phyloP scores from a whole-genome alignment of 2,888 invertebrate genomes.

The Deilephila porcellus region DNA sequence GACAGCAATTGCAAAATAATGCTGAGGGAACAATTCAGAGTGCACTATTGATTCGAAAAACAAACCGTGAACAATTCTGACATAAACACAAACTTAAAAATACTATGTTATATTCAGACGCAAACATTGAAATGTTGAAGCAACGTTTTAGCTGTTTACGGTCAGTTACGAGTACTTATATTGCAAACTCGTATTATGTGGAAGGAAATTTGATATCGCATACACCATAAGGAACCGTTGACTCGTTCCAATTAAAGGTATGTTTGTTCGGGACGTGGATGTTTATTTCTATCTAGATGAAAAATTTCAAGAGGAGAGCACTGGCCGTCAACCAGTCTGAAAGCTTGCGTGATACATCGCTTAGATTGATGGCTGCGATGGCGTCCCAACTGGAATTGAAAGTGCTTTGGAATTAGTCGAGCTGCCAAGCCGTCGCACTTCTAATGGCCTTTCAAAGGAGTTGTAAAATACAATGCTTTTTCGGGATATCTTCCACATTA shows the following conservation, averaged over 20 bases:
- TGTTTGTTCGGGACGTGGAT: neutral
- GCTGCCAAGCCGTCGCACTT: constrained; percentile 34
- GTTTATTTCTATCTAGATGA: constrained; percentile 29
- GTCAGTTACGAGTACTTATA: constrained; percentile 1
- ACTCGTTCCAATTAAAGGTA: constrained; percentile 10
- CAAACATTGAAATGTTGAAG: constrained; percentile 1
- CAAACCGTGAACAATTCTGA: neutral
- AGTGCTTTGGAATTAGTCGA: constrained; percentile 43
- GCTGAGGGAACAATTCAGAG: constrained; percentile 38
- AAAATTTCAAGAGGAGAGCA: constrained; percentile 29
- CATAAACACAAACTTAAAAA: neutral
- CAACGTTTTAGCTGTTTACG: constrained; percentile 20
- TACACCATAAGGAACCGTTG: constrained; percentile 9
- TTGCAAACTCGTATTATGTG: constrained; percentile 19
- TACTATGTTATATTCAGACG: neutral
- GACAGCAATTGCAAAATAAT: constrained; percentile 71
- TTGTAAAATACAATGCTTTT: constrained; percentile 17
- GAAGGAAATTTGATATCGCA: constrained; percentile 25
- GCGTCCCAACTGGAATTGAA: constrained; percentile 38
- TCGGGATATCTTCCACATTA: neutral
- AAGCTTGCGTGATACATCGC: constrained; percentile 43
- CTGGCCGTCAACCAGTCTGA: constrained; percentile 35
- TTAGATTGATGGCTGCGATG: constrained; percentile 42
- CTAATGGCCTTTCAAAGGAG: constrained; percentile 20
- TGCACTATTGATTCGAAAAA: neutral